These are phyloP conservation scores for Todus mexicanus DNA, from an alignment of 2,797 vertebrate genomes.

Conservation along the genomic window DNA sequence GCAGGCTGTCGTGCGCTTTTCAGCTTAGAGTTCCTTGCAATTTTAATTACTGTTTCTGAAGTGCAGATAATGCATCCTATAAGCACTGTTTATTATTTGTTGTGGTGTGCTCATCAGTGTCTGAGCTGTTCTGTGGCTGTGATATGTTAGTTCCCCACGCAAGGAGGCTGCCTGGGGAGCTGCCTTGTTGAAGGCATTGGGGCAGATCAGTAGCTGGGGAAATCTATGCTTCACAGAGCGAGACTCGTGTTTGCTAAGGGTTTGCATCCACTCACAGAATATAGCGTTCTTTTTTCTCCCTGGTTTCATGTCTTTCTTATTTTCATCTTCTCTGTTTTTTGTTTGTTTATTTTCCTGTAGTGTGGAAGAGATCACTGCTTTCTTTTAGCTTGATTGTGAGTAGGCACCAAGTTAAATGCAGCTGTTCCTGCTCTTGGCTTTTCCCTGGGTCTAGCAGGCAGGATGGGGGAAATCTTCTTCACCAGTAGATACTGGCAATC, in stretches of 20 bases:
- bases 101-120: neutral
- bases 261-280: neutral
- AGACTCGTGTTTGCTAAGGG: neutral
- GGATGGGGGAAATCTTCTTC: neutral
- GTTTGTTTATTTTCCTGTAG: neutral
- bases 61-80: neutral
- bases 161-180: neutral
- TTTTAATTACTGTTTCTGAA: neutral
- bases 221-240: neutral
- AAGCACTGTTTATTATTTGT: neutral
- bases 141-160: neutral
- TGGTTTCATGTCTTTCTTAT: neutral
- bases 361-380: neutral
- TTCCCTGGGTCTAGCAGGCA: neutral
- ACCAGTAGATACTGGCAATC: neutral
- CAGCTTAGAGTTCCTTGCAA: neutral
- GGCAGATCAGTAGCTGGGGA: neutral
- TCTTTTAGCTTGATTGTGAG: neutral
- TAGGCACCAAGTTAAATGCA: neutral
- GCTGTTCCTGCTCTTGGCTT: neutral
- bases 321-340: neutral
- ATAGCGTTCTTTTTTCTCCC: neutral
- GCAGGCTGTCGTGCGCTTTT: neutral
- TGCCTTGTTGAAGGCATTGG: neutral
- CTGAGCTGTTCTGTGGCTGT: neutral